Evolutionary conservation across 2,888 invertebrate species (phyloP).

Genomic region (Cephonodes hylas): DNA sequence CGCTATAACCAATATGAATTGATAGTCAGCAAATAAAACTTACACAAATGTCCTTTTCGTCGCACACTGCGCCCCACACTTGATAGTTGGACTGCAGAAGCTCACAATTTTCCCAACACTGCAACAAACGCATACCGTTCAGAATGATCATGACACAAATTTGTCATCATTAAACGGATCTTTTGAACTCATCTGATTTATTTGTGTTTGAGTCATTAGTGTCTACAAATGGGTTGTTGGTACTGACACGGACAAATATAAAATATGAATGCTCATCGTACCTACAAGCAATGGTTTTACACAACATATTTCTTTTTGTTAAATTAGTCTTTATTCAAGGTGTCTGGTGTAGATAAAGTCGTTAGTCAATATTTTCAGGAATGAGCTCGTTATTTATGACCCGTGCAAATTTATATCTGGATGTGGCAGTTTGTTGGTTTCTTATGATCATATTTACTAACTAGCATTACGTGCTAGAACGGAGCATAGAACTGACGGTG

Average conservation of each 20-base stretch:
- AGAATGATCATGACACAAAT: slow-evolving; percentile 38
- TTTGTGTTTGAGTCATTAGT: slow-evolving; percentile 43
- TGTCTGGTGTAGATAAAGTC: slow-evolving; percentile 45
- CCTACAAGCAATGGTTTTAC: slow-evolving; percentile 35
- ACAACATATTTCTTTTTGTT: slow-evolving; percentile 41
- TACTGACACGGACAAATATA: slow-evolving; percentile 49
- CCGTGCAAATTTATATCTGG: neutral
- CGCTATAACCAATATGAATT: neutral
- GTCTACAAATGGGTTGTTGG: slow-evolving; percentile 42
- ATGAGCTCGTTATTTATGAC: neutral
- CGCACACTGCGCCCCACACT: slow-evolving; percentile 87
- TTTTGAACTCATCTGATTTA: slow-evolving; percentile 50
- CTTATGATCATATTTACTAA: neutral
- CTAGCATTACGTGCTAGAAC: neutral
- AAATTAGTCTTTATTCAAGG: slow-evolving; percentile 50
- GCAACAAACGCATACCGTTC: slow-evolving; percentile 64
- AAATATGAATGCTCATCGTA: slow-evolving; percentile 41
- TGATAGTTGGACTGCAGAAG: slow-evolving; percentile 86
- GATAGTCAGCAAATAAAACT: slow-evolving; percentile 57
- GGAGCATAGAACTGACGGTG: neutral
- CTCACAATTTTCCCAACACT: slow-evolving; percentile 90
- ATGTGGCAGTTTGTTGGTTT: neutral
- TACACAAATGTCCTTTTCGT: slow-evolving; percentile 87
- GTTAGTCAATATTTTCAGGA: slow-evolving; percentile 49
- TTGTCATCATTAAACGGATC: slow-evolving; percentile 46